Conservation (phyloP, 2,888 invertebrate species). For the Latrodectus elegans region DNA sequence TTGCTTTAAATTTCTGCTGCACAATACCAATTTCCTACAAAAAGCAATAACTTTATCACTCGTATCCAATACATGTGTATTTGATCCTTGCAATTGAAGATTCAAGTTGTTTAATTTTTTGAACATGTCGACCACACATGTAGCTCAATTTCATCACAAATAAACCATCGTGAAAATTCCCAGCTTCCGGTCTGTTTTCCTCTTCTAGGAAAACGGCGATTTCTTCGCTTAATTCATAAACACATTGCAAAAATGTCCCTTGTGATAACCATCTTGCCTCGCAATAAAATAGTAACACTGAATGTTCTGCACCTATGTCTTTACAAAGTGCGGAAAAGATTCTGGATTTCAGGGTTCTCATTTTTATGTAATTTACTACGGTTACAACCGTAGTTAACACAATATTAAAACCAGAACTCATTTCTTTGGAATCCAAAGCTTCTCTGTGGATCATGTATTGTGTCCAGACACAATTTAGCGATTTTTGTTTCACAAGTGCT, state of each 20-base stretch:
- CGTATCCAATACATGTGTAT: too few relatives aligned
- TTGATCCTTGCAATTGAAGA: too few relatives aligned
- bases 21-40: too few relatives aligned
- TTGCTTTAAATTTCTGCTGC: too few relatives aligned
- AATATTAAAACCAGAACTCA: conserved; percentile 35
- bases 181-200: conserved; percentile 44
- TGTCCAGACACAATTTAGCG: conserved; percentile 24
- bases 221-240: conserved; percentile 37
- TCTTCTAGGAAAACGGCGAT: conserved; percentile 48
- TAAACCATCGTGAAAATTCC: conserved; percentile 56
- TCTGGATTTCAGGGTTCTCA: conserved; percentile 36
- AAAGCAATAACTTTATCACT: too few relatives aligned
- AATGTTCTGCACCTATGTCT: conserved; percentile 31
- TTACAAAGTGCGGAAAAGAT: conserved; percentile 36
- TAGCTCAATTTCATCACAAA: too few relatives aligned
- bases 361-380: conserved; percentile 47
- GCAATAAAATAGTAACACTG: conserved; percentile 40
- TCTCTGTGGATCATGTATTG: conserved; percentile 44
- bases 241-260: conserved; percentile 34
- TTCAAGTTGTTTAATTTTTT: too few relatives aligned
- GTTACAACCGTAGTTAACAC: conserved; percentile 30
- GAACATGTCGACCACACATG: too few relatives aligned
- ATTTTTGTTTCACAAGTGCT: conserved; percentile 36
- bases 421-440: conserved; percentile 28
- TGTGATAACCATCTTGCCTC: conserved; percentile 27